Base-by-base conservation (phyloP, 2,888 invertebrate genomes). In the Eumerus sabulonum region DNA sequence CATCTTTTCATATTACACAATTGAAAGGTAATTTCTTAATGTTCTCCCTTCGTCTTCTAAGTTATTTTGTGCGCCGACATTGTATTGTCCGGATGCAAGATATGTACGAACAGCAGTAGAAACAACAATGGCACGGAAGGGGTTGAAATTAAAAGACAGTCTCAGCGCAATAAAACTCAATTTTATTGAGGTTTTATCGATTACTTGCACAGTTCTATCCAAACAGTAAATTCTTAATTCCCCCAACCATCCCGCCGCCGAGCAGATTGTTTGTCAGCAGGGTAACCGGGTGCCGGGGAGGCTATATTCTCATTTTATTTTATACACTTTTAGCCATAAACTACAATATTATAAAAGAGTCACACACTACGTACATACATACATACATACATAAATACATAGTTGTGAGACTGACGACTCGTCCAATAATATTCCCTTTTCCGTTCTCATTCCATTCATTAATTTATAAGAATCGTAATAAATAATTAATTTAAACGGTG, bases 401-500 rank as follows among this genome's bases (percentile, higher is more conserved):
- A 45, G 50, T 60, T 12, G 67, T 67, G 67, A 68, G 59, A 17
- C 53, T 38, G 54, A 57, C 53, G 72, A 63, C 47, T 79, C 63
- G 74, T 79, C 73, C 79, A 74, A 79, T 79, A 79, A 79, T 79
- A 79, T 79, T 79, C 79, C 77, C 59, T 79, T 79, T 79, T 85
- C 84, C 84, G 84, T 82, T 82, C 85, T 84, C 84, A 84, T 84
- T 85, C 85, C 85, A 84, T 86, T 87, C 86, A 87, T 87, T 87
- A 85, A 86, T 86, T 86, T 87, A 86, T 85, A 86, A 85, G 85
- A 85, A 85, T 83, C 84, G 85, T 85, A 85, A 85, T 85, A 86
- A 86, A 87, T 86, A 86, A 86, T 86, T 86, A 85, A 86, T 86
- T 86, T 85, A 85, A 86, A 85, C 84, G 84, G 83, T 82, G 84